Conservation (phyloP, 1,140 invertebrate species). For the Diorhabda elongata region DNA sequence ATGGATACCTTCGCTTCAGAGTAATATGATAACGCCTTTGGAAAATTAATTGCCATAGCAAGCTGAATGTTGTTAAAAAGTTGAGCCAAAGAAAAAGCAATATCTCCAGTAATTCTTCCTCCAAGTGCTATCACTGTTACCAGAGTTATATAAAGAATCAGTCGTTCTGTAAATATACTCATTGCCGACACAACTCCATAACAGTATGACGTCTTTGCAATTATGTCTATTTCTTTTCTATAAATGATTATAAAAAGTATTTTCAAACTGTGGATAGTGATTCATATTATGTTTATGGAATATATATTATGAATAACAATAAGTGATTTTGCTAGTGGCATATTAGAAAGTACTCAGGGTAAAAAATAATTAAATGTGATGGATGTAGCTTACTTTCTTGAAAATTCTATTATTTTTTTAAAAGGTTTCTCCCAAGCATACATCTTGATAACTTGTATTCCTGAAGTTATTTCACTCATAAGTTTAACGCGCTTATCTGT, state of each 20-base stretch:
- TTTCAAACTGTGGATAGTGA: background rate
- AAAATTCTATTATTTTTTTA: constrained; percentile 57
- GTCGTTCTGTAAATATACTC: constrained; percentile 66
- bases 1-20: constrained; percentile 62
- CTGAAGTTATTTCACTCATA: constrained; percentile 76
- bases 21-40: constrained; percentile 43
- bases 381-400: constrained; percentile 46
- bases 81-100: constrained; percentile 69
- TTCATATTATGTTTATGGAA: too few relatives aligned
- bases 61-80: constrained; percentile 71
- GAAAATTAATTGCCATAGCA: constrained; percentile 71
- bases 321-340: too few relatives aligned
- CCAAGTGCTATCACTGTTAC: constrained; percentile 63
- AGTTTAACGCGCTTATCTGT: constrained; percentile 76
- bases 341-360: too few relatives aligned
- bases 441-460: constrained; percentile 77
- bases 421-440: constrained; percentile 79
- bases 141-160: constrained; percentile 69
- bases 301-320: too few relatives aligned
- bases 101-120: constrained; percentile 62
- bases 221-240: constrained; percentile 59
- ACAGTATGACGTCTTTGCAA: constrained; percentile 65
- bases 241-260: background rate
- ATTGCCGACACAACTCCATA: constrained; percentile 64
- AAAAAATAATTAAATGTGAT: background rate